These are phyloP conservation scores for Epinephelus coioides DNA, from an alignment of 2,797 vertebrate genomes.

Conservation along the genomic window DNA sequence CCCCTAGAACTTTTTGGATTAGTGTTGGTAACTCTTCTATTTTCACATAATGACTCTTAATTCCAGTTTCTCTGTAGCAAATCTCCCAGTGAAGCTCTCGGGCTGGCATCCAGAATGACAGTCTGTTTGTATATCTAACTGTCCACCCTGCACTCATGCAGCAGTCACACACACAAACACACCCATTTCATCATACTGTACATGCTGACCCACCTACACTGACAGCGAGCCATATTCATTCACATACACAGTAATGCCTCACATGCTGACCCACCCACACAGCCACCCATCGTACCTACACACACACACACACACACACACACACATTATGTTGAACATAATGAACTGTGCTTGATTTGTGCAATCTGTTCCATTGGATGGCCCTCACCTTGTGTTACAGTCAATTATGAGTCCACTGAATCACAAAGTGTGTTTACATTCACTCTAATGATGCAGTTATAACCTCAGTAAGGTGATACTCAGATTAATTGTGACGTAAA, in stretches of 20 bases:
- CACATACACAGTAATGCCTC: constrained; percentile 11
- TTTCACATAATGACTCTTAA: constrained; percentile 52
- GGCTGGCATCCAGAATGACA: constrained; percentile 43
- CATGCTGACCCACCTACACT: constrained; percentile 39
- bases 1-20: constrained; percentile 59
- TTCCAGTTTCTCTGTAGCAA: constrained; percentile 37
- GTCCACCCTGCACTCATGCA: constrained; percentile 33
- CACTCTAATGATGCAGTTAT: constrained; percentile 23
- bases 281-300: constrained; percentile 33
- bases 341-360: constrained; percentile 43
- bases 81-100: constrained; percentile 15
- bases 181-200: constrained; percentile 28
- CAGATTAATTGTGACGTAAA: constrained; percentile 28
- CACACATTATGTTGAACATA: background rate
- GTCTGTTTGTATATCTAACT: constrained; percentile 39
- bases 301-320: constrained; percentile 6
- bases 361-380: constrained; percentile 30
- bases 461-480: constrained; percentile 14
- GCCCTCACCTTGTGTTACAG: constrained; percentile 39
- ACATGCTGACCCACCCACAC: constrained; percentile 52
- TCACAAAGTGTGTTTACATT: constrained; percentile 40
- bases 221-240: constrained; percentile 37
- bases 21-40: constrained; percentile 28
- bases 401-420: constrained; percentile 35
- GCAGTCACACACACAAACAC: constrained; percentile 40